Conservation (phyloP, 1,140 invertebrate genomes). For the Drosophila repleta region DNA sequence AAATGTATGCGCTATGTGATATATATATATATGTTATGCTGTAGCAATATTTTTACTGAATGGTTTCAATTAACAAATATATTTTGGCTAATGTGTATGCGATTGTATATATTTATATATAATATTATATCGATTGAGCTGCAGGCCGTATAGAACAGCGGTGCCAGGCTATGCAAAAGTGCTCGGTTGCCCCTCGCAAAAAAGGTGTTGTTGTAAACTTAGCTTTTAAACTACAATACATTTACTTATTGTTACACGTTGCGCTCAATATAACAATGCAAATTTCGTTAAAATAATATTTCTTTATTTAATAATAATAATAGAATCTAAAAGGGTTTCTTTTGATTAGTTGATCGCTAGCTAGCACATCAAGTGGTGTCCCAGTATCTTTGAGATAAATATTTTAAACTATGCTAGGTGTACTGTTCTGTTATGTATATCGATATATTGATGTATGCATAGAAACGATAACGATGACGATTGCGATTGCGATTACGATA, state of each 20-base stretch:
- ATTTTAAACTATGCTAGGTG: constrained; percentile 12
- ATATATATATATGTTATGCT: constrained; percentile 7
- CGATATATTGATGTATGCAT: constrained; percentile 24
- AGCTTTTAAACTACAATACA: constrained; percentile 39
- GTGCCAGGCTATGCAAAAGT: constrained; percentile 30
- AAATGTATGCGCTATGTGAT: constrained; percentile 26
- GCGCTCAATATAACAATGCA: constrained; percentile 49
- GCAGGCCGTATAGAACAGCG: constrained; percentile 9
- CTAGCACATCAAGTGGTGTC: constrained; percentile 28
- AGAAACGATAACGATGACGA: constrained; percentile 40
- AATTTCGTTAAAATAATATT: constrained; percentile 19
- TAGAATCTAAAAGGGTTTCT: constrained; percentile 14
- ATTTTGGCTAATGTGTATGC: constrained; percentile 25
- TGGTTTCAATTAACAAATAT: constrained; percentile 16
- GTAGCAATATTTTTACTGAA: neutral
- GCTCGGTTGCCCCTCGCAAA: constrained; percentile 5
- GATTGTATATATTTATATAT: neutral
- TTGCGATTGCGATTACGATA: constrained; percentile 24
- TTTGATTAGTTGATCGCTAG: constrained; percentile 9
- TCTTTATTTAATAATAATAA: constrained; percentile 9
- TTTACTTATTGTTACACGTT: constrained; percentile 52
- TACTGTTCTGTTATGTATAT: constrained; percentile 12
- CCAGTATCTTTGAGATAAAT: constrained; percentile 2
- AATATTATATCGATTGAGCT: too few relatives aligned
- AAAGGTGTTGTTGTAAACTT: constrained; percentile 36